Base-by-base conservation (phyloP, 2,797 vertebrate genomes). In the Argentina silus region DNA sequence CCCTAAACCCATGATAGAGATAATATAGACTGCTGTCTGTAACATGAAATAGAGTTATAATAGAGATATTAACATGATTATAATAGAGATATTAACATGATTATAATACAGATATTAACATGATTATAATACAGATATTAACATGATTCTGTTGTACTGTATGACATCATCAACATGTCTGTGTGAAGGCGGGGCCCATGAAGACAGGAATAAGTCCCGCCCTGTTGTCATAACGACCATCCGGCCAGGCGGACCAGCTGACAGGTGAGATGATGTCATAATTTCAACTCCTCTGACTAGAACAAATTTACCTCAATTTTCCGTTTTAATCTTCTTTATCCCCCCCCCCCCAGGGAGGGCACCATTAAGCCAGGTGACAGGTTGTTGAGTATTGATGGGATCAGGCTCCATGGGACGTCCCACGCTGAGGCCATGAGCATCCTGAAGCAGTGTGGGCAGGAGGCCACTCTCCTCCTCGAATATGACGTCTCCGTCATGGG, bases 401-500 rank as follows among this genome's bases (percentile, higher is more conserved):
- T 99, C 72, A 95, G 96, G 56, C 95, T 99, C 76, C 95, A 98
- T 1, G 98, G 97, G 86, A 96, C 94, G 36, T 96, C 95, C 1
- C 95, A 98, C 0, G 92, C 96, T 0, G 98, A 99, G 90, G 96
- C 97, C 87, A 98, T 97, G 96, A 97, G 96, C 84, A 97, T 98
- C 87, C 95, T 99, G 64, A 99, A 98, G 88, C 98, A 99, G 67
- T 97, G 98, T 0, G 97, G 97, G 0, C 98, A 99, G 89, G 98
- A 99, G 79, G 97, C 96, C 0, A 98, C 96, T 7, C 93, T 99
- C 76, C 93, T 98, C 83, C 88, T 98, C 0, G 97, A 99, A 90
- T 99, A 97, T 0, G 97, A 99, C 59, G 96, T 99, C 84, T 99
- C 98, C 0, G 93, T 99, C 53, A 99, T 99, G 97, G 98, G 98